These are phyloP conservation scores for Morinoia aosen DNA, from an alignment of 2,888 invertebrate genomes.

Conservation along the genomic window DNA sequence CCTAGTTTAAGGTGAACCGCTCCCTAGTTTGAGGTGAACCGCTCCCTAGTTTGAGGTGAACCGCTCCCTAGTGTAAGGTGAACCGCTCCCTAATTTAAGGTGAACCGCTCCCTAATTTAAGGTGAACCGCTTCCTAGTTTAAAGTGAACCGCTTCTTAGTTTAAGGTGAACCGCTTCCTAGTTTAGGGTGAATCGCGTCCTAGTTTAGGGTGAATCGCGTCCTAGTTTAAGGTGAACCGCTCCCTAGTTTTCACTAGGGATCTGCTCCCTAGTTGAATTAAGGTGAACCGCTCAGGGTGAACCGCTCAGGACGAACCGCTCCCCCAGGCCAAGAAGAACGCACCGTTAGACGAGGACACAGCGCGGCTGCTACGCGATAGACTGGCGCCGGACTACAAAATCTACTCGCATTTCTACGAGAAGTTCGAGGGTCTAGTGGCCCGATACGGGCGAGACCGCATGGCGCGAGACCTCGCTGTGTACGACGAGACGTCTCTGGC, in stretches of 20 bases:
- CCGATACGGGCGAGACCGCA: constrained; percentile 55
- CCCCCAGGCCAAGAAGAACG: background rate
- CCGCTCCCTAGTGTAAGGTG: too few species aligned
- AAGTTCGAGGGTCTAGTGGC: constrained; percentile 59
- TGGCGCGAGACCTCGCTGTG: constrained; percentile 55
- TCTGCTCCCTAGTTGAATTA: background rate
- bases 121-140: background rate
- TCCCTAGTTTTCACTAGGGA: background rate
- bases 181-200: background rate
- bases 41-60: too few species aligned
- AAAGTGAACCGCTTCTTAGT: background rate
- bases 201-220: too few species aligned
- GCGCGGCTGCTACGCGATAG: constrained; percentile 67
- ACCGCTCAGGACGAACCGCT: too few species aligned
- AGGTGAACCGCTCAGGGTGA: background rate
- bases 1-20: too few species aligned
- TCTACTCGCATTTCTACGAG: constrained; percentile 60
- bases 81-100: too few species aligned
- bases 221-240: background rate
- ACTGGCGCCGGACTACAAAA: constrained; percentile 61
- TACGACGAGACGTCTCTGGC: constrained; percentile 45
- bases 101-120: background rate
- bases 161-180: background rate
- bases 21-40: too few species aligned
- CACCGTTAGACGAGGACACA: constrained; percentile 53